Evolutionary conservation across 2,113 vertebrate species (phyloP), one percentile per base, ranked within the genome.

Genomic region (Bolborhynchus lineola): DNA sequence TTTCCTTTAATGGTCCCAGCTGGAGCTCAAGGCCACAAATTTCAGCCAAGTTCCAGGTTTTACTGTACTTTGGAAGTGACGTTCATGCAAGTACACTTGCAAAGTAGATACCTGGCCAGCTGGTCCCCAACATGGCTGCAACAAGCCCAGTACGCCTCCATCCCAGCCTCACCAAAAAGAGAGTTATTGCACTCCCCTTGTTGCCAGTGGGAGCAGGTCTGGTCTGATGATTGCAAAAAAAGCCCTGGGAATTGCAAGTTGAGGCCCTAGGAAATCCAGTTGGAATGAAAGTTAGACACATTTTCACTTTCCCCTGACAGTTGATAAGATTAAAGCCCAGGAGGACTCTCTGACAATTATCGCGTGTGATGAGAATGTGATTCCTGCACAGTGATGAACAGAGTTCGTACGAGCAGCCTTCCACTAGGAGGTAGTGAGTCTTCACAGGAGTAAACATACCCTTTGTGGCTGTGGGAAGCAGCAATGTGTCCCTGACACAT

Each of bases 301-400:
- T 46, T 94, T 87, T 53, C 68, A 15, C 37, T 63, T 49, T 87
- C 35, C 25, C 49, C 41, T 59, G 82, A 41, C 67, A 91, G n/a
- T 44, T 68, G 76, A 28, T 33, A 41, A 62, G 63, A 77, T 37
- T 37, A 79, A 92, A 95, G 19, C 67, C 60, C 83, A 11, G 33
- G 47, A 84, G 77, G 35, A 44, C 87, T n/a, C 69, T 42, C 49
- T 59, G 64, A 59, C 15, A 31, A 49, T 37, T 49, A 59, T 17
- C 1, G 14, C 0, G 0, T 26, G 16, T 52, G 64, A 77, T 4
- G 5, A 49, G 71, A 53, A 50, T 26, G 69, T 46, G 60, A 69
- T 2, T 90, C 79, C 76, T 67, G 50, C 6, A 28, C 44, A 49
- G 63, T 0, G 0, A 62, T 23, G 53, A 77, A 3, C 37, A 15